Evolutionary conservation across 2,888 invertebrate species (phyloP), one percentile per base, ranked within the genome.

Genomic region (Mythimna lalbum): DNA sequence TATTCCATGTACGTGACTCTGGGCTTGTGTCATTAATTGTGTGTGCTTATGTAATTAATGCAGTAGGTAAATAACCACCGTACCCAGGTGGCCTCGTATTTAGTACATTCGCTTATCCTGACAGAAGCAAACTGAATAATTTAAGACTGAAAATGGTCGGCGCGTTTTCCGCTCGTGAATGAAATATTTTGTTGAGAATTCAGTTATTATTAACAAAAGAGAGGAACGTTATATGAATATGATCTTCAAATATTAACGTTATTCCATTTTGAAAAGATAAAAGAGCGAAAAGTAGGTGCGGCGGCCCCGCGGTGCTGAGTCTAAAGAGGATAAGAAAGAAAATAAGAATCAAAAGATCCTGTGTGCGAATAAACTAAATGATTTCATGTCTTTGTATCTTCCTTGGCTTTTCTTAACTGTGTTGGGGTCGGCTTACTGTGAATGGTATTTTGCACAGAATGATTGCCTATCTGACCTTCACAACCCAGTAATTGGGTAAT

Each of bases 51-150:
- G 63, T 78, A 62, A 80, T 80, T 63, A 73, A 63, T 69, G 69
- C 43, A 72, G 63, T 49, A 67, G 39, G 50, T 62, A 49, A 52
- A 31, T 52, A 50, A 50, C 27, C 50, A 47, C 53, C 27, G 62
- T 31, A 49, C 55, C 31, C 78, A 59, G 63, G 80, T 79, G 75
- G 43, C 36, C 27, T 47, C 47, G 66, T 56, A 64, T 70, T 80
- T 76, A 64, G 47, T 66, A 68, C 47, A 71, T 56, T 70, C 60
- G 52, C 50, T 80, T 55, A 80, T 66, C 50, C 55, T 52, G 63
- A 66, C 60, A 60, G 62, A 62, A 62, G 60, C 53, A 65, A 80
- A 76, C 71, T 66, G 80, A 76, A 78, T 78, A 63, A 80, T 80
- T 80, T 60, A 78, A 27, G 19, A 49, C 59, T 63, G 50, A 56